Percentiles rank a stretch among this genome's conserved stretches.
These are phyloP conservation scores for Myzus persicae DNA, from an alignment of 1,140 invertebrate species.

Conservation along the genomic window DNA sequence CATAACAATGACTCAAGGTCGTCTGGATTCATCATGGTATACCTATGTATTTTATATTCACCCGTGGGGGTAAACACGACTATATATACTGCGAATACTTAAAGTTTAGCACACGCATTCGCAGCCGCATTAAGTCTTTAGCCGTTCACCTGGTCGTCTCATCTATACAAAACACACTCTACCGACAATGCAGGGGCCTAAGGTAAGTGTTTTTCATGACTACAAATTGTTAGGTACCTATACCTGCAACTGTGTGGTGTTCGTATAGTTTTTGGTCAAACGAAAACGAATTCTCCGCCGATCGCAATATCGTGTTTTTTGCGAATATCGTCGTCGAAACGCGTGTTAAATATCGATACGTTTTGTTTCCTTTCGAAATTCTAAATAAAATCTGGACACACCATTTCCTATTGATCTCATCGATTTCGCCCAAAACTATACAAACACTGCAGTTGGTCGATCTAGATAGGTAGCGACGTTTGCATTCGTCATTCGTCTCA, in stretches of 20 bases:
- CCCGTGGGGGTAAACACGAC: conserved; percentile 16
- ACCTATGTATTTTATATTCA: not conserved
- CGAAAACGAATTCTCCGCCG: no score
- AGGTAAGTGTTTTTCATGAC: not conserved
- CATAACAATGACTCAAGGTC: conserved; percentile 9
- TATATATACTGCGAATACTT: conserved; percentile 18
- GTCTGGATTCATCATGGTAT: not conserved
- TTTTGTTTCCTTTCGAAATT: no score
- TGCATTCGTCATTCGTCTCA: not conserved
- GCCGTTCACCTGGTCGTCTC: not conserved
- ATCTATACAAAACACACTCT: not conserved
- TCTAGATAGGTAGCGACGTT: no score
- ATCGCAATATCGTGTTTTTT: no score
- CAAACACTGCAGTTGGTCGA: not conserved
- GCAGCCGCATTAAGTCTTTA: not conserved
- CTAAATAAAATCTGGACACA: no score
- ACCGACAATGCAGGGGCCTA: not conserved
- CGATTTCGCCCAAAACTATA: not conserved
- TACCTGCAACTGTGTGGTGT: not conserved
- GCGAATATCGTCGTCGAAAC: no score
- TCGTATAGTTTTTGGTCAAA: not conserved
- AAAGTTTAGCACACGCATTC: not conserved
- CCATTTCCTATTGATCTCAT: no score
- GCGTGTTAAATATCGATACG: no score
- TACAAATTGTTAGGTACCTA: no score